phyloP scores from a whole-genome alignment of 2,888 invertebrate genomes.

The Eupithecia vulgata region DNA sequence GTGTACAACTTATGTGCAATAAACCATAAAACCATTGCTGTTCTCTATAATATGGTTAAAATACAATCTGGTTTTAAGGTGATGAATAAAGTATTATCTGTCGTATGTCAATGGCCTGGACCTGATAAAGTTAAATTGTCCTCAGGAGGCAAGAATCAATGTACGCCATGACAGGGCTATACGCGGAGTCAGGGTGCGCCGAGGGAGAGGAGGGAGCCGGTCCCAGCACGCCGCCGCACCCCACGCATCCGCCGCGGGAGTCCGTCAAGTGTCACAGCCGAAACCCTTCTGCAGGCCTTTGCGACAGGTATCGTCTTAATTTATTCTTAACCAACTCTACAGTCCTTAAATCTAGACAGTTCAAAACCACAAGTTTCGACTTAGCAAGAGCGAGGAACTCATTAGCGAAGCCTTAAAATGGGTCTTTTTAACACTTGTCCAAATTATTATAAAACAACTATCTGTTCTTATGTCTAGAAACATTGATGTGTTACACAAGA shows the following conservation, averaged over 20 bases:
- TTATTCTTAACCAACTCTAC: not conserved
- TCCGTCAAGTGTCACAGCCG: conserved; percentile 90
- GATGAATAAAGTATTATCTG: too few species aligned
- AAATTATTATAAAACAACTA: too few species aligned
- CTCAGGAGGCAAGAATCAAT: conserved; percentile 92
- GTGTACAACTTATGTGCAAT: too few species aligned
- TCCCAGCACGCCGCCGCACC: conserved; percentile 75
- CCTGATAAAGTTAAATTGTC: conserved; percentile 10
- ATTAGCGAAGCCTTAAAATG: too few species aligned
- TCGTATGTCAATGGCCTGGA: not conserved
- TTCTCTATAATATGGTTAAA: too few species aligned
- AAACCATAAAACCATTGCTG: too few species aligned
- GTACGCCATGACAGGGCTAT: conserved; percentile 94
- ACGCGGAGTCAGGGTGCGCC: conserved; percentile 88
- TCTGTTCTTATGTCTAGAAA: too few species aligned
- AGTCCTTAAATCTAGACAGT: not conserved
- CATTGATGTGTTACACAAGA: too few species aligned
- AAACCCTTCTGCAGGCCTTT: conserved; percentile 89
- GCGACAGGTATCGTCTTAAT: conserved; percentile 83
- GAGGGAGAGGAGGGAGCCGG: conserved; percentile 83
- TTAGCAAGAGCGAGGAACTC: too few species aligned
- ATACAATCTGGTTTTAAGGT: too few species aligned
- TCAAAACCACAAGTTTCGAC: too few species aligned
- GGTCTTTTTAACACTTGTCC: too few species aligned
- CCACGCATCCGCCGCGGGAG: conserved; percentile 70